Conservation (phyloP, 2,797 vertebrate genomes). For the Tiaroga cobitis region DNA sequence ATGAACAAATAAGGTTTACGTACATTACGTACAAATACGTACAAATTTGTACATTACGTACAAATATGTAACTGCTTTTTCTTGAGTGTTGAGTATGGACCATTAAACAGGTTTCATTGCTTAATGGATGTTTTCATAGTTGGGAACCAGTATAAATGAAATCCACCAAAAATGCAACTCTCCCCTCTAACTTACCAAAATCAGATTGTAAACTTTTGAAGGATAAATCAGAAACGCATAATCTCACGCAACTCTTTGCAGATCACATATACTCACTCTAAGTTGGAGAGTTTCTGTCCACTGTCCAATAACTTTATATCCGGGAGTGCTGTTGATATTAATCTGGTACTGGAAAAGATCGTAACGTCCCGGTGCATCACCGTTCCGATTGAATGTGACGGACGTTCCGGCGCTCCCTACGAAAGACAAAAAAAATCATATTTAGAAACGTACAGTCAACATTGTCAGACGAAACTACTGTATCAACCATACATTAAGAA, state of each 20-base stretch:
- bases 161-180: not conserved
- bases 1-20: too few species aligned
- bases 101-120: too few species aligned
- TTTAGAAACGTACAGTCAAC: not conserved
- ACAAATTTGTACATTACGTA: not conserved
- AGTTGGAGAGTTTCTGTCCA: constrained; percentile 96
- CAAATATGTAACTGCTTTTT: not conserved
- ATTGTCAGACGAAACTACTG: not conserved
- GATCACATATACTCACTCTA: constrained; percentile 79
- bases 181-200: not conserved
- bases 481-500: not conserved
- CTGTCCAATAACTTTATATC: constrained; percentile 90
- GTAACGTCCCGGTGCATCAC: constrained; percentile 94
- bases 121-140: not conserved
- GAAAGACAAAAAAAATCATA: constrained; percentile 25
- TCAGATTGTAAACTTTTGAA: not conserved
- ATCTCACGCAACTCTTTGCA: not conserved
- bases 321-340: constrained; percentile 85
- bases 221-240: not conserved
- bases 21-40: not conserved
- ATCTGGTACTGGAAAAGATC: constrained; percentile 98
- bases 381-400: constrained; percentile 96
- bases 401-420: constrained; percentile 94
- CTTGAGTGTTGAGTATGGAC: not conserved
- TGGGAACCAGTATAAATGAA: not conserved